Percentiles rank a stretch among this genome's conserved stretches.
phyloP scores from a whole-genome alignment of 2,888 invertebrate genomes.

The Trachelus iudaicus region DNA sequence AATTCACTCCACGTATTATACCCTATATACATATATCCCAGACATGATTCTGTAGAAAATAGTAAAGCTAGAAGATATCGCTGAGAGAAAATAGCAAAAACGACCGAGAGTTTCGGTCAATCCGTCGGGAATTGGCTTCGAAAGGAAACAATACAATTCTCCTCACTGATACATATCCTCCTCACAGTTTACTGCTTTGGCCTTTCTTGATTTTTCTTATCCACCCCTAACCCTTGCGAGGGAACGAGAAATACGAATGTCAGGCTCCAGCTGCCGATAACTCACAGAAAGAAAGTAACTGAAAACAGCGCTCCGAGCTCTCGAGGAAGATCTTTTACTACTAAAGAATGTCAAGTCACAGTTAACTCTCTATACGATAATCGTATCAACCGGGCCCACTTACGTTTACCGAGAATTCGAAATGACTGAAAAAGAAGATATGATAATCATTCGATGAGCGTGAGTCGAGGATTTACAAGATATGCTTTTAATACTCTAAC shows the following conservation, averaged over 20 bases:
- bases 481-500: conserved; percentile 23
- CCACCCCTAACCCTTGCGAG: not conserved
- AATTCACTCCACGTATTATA: not conserved
- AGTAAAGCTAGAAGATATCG: not conserved
- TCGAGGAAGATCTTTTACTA: not conserved
- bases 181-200: not conserved
- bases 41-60: not conserved
- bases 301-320: not conserved
- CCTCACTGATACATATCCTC: not conserved
- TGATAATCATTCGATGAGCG: not conserved
- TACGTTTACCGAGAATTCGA: not conserved
- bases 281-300: not conserved
- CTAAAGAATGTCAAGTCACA: not conserved
- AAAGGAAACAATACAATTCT: not conserved
- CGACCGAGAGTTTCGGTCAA: not conserved
- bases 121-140: not conserved
- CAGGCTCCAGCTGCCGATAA: not conserved
- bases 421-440: not conserved
- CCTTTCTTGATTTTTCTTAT: not conserved
- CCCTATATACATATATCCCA: not conserved
- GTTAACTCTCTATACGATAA: not conserved
- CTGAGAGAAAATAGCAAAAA: not conserved
- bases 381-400: not conserved
- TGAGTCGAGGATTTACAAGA: conserved; percentile 9
- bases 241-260: not conserved